Conservation (phyloP, 2,888 invertebrate species). For the Sphinx pinastri region DNA sequence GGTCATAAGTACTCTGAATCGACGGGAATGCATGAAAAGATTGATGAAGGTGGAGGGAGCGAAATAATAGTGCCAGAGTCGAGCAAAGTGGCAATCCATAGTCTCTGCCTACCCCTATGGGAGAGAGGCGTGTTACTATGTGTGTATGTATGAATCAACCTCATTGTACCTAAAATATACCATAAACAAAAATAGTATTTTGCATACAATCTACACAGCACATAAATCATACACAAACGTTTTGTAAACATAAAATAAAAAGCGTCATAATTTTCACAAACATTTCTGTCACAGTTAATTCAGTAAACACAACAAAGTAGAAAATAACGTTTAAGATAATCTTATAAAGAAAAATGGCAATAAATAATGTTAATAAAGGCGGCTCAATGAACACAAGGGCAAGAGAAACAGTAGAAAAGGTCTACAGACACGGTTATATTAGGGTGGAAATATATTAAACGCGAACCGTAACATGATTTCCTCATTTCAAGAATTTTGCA, state of each 20-base stretch:
- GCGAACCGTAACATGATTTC: slow-evolving; percentile 20
- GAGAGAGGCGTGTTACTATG: too few relatives aligned
- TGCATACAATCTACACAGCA: neutral
- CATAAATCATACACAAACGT: neutral
- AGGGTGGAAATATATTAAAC: slow-evolving; percentile 27
- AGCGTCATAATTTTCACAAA: slow-evolving; percentile 4
- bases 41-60: too few relatives aligned
- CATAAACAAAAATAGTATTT: too few relatives aligned
- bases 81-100: too few relatives aligned
- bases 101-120: too few relatives aligned
- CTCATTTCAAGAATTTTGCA: neutral
- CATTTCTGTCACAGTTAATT: slow-evolving; percentile 34
- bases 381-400: slow-evolving; percentile 39
- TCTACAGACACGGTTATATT: slow-evolving; percentile 45
- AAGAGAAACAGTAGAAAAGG: slow-evolving; percentile 44
- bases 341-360: slow-evolving; percentile 38
- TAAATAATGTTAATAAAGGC: slow-evolving; percentile 62
- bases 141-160: too few relatives aligned
- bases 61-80: too few relatives aligned
- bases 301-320: slow-evolving; percentile 43
- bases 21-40: too few relatives aligned
- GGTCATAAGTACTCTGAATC: too few relatives aligned
- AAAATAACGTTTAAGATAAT: slow-evolving; percentile 45
- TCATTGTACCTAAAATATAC: too few relatives aligned
- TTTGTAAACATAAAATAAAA: neutral